A percentile compares a stretch with the other conserved stretches of the same genome.
phyloP scores from a whole-genome alignment of 2,888 invertebrate genomes.

The Gasteruption jaculator region DNA sequence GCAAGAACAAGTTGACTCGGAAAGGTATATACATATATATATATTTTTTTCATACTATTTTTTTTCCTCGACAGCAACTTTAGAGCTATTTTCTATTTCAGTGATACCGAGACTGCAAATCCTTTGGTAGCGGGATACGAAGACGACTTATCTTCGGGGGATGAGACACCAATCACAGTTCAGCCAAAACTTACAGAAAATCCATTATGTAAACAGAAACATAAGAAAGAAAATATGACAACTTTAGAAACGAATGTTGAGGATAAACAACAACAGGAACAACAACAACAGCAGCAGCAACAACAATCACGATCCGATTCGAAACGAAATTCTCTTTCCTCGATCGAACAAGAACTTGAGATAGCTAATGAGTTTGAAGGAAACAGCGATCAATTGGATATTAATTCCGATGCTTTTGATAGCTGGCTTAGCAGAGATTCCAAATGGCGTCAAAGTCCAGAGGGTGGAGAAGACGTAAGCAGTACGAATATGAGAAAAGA shows the following conservation, averaged over 20 bases:
- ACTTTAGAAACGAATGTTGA: slow-evolving; percentile 32
- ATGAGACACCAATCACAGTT: slow-evolving; percentile 47
- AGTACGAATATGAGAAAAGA: slow-evolving; percentile 55
- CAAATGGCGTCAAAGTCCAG: slow-evolving; percentile 70
- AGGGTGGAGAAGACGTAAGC: slow-evolving; percentile 62
- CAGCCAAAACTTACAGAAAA: slow-evolving; percentile 41
- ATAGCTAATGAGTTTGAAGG: slow-evolving; percentile 29
- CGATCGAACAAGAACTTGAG: slow-evolving; percentile 45
- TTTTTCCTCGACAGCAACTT: slow-evolving; percentile 4
- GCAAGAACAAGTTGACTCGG: slow-evolving; percentile 53
- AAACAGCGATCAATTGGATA: slow-evolving; percentile 33
- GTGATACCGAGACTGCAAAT: slow-evolving; percentile 70
- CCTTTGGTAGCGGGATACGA: slow-evolving; percentile 79
- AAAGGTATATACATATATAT: slow-evolving; percentile 51
- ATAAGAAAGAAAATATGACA: slow-evolving; percentile 38
- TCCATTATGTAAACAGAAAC: slow-evolving; percentile 44
- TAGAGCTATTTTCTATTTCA: slow-evolving; percentile 36
- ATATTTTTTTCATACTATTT: slow-evolving; percentile 6
- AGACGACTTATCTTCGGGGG: slow-evolving; percentile 76
- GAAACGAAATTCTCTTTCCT: slow-evolving; percentile 43
- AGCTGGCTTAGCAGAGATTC: slow-evolving; percentile 65
- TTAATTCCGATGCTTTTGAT: slow-evolving; percentile 52
- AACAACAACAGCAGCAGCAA: neutral
- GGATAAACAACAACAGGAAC: slow-evolving; percentile 10
- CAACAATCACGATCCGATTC: slow-evolving; percentile 23